Conservation (phyloP, 2,888 invertebrate species). For the Phalangium opilio region DNA sequence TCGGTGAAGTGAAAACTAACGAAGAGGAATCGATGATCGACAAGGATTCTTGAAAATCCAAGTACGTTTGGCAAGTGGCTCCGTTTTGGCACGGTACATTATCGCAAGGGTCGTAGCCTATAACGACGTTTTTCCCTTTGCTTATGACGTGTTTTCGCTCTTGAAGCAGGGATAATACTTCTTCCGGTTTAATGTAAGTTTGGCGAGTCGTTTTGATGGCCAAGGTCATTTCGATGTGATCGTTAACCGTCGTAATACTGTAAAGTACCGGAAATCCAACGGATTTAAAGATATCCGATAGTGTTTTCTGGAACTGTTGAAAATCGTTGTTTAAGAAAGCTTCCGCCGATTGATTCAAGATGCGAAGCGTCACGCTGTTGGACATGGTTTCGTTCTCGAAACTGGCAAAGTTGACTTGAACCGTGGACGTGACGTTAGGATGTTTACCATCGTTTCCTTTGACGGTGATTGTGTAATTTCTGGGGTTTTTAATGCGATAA, state of each 20-base stretch:
- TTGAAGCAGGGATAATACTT: constrained; percentile 8
- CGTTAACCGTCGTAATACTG: constrained; percentile 15
- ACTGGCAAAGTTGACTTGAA: constrained; percentile 61
- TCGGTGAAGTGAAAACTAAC: constrained; percentile 66
- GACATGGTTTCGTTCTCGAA: constrained; percentile 68
- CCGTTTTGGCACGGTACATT: constrained; percentile 43
- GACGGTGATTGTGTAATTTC: constrained; percentile 46
- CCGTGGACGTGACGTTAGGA: constrained; percentile 67
- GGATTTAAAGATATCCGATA: constrained; percentile 44
- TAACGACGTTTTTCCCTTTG: constrained; percentile 10
- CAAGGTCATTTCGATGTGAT: constrained; percentile 14
- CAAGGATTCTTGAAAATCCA: constrained; percentile 38
- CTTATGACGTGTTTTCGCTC: constrained; percentile 7
- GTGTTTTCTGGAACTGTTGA: constrained; percentile 50
- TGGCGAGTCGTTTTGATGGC: constrained; percentile 10
- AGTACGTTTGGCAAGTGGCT: constrained; percentile 28
- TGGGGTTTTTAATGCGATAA: constrained; percentile 41
- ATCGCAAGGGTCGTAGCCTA: constrained; percentile 32
- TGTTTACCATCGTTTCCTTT: constrained; percentile 81
- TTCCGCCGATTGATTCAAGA: constrained; percentile 54
- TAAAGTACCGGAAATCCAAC: constrained; percentile 12
- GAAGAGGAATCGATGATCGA: constrained; percentile 64
- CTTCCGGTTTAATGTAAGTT: constrained; percentile 7
- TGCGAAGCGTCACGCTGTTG: constrained; percentile 60
- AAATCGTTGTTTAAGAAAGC: constrained; percentile 63